A percentile compares a stretch with the other conserved stretches of the same genome.
Conservation (phyloP, 2,888 invertebrate species). For the Agrotis puta region DNA sequence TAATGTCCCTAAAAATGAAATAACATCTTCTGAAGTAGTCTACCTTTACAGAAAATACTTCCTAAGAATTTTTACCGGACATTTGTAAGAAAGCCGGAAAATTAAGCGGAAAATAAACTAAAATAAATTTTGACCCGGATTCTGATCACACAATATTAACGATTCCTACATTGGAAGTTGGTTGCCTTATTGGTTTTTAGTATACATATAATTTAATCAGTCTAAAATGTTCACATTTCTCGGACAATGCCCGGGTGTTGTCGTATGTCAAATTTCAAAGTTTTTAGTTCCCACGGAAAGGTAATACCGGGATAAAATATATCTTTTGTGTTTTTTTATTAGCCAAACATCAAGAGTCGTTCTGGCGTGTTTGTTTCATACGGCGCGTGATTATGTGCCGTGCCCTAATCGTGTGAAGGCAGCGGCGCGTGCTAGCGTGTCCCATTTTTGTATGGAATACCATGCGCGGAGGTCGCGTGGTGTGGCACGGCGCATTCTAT, state of each 20-base stretch:
- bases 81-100: conserved; percentile 20
- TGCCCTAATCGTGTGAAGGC: too few relatives aligned
- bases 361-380: too few relatives aligned
- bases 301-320: too few relatives aligned
- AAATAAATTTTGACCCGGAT: conserved; percentile 29
- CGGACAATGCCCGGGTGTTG: background rate
- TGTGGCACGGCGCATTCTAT: too few relatives aligned
- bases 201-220: background rate
- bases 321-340: too few relatives aligned
- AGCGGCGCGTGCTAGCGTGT: too few relatives aligned
- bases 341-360: too few relatives aligned
- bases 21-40: conserved; percentile 7
- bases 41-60: conserved; percentile 15
- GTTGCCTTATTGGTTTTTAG: conserved; percentile 11
- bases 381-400: too few relatives aligned
- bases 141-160: conserved; percentile 49
- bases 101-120: conserved; percentile 27
- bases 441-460: too few relatives aligned
- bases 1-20: conserved; percentile 29
- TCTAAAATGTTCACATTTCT: background rate
- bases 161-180: conserved; percentile 26
- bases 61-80: conserved; percentile 23
- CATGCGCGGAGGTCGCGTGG: too few relatives aligned
- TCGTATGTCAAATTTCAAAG: background rate
- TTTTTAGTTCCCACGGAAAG: too few relatives aligned